These are phyloP conservation scores for Hydroisotoma schaefferi DNA, from an alignment of 2,888 invertebrate species.

Conservation along the genomic window DNA sequence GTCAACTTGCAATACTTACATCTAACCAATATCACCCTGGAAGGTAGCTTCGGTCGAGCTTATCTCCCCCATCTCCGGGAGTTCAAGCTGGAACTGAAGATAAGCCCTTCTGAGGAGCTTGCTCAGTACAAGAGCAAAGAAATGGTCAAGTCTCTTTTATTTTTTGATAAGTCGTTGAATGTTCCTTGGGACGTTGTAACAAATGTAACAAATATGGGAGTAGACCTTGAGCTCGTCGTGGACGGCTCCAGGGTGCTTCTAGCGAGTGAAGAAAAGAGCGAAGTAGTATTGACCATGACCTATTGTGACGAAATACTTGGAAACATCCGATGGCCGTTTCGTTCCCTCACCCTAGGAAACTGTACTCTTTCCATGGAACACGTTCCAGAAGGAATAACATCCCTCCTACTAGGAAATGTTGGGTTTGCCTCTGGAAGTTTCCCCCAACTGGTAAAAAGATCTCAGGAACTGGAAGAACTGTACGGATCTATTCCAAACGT, in stretches of 20 bases:
- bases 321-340: conserved; percentile 1
- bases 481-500: conserved; percentile 6
- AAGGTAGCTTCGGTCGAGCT: background rate
- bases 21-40: background rate
- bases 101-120: background rate
- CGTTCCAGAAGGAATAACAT: background rate
- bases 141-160: conserved; percentile 16
- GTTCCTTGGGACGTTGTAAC: conserved; percentile 7
- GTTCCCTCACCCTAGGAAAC: conserved; percentile 4
- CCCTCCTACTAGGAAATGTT: conserved; percentile 14
- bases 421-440: conserved; percentile 1
- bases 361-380: background rate
- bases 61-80: background rate
- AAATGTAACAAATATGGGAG: conserved; percentile 13
- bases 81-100: conserved; percentile 1
- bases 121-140: background rate
- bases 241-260: conserved; percentile 20
- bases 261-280: conserved; percentile 9
- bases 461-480: background rate
- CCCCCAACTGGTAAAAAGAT: conserved; percentile 6
- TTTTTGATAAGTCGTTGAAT: conserved; percentile 10
- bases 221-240: conserved; percentile 14
- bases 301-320: conserved; percentile 1
- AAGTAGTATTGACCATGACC: conserved; percentile 10
- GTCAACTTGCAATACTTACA: background rate